Conservation (phyloP, 2,113 vertebrate genomes). For the Dipodomys stephensi region DNA sequence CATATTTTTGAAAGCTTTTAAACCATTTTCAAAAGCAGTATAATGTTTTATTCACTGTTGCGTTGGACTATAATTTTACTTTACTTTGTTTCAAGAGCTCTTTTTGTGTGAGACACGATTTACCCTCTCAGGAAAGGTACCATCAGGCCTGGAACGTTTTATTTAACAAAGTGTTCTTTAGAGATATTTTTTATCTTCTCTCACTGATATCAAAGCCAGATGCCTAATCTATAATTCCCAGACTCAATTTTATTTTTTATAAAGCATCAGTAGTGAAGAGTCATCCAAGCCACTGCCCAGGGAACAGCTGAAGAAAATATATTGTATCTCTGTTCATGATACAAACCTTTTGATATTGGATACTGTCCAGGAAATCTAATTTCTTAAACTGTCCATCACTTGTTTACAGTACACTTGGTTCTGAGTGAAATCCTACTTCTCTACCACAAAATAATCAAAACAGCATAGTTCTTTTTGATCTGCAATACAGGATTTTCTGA, state of each 20-base stretch:
- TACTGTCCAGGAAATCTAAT: slow-evolving; percentile 3
- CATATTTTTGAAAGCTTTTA: slow-evolving; percentile 58
- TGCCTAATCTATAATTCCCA: slow-evolving; percentile 13
- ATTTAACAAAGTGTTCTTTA: slow-evolving; percentile 24
- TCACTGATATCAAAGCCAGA: slow-evolving; percentile 35
- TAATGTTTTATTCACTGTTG: slow-evolving; percentile 13
- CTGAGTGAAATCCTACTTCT: neutral
- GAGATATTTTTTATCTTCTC: slow-evolving; percentile 41
- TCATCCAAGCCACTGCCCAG: neutral
- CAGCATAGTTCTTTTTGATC: neutral
- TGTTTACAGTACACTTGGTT: neutral
- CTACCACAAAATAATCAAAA: neutral
- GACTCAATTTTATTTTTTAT: neutral
- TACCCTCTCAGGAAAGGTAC: slow-evolving; percentile 22
- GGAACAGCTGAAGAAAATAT: slow-evolving; percentile 18
- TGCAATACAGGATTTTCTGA: neutral
- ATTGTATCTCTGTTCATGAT: neutral
- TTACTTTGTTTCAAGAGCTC: slow-evolving; percentile 48
- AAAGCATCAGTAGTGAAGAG: neutral
- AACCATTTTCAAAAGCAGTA: slow-evolving; percentile 27
- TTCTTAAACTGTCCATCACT: slow-evolving; percentile 19
- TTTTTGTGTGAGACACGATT: slow-evolving; percentile 44
- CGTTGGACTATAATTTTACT: slow-evolving; percentile 11
- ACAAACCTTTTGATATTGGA: neutral
- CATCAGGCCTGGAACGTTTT: slow-evolving; percentile 9